These are phyloP conservation scores for Nomada flava DNA, from an alignment of 2,888 invertebrate genomes.

Conservation along the genomic window DNA sequence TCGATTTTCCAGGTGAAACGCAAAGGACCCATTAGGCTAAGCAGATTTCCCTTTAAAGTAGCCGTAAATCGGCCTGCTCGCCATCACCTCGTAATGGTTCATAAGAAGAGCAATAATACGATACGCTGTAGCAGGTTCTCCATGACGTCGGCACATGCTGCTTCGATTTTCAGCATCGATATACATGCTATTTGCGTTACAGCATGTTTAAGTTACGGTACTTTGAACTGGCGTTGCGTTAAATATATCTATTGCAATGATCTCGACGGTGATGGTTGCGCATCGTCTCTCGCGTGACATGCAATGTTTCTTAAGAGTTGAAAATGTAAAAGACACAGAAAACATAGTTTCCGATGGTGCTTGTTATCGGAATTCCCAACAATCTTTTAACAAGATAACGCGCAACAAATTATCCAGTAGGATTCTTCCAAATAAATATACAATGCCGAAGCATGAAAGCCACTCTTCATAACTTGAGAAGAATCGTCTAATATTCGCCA, in stretches of 20 bases:
- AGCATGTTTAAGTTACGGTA: neutral
- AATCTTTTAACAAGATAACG: constrained; percentile 57
- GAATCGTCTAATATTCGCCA: constrained; percentile 55
- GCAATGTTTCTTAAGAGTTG: neutral
- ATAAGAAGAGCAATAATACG: constrained; percentile 5
- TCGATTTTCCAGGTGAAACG: constrained; percentile 37
- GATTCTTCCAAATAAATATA: constrained; percentile 40
- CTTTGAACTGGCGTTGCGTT: neutral
- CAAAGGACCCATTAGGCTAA: constrained; percentile 45
- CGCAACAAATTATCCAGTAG: constrained; percentile 21
- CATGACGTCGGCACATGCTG: neutral
- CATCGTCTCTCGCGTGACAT: neutral
- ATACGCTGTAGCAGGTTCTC: neutral
- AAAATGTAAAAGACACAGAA: neutral
- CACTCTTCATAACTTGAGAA: constrained; percentile 45
- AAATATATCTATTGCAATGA: neutral
- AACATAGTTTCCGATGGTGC: constrained; percentile 5
- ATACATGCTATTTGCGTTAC: neutral
- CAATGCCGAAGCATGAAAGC: constrained; percentile 56
- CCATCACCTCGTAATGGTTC: constrained; percentile 15
- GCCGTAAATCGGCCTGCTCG: constrained; percentile 8
- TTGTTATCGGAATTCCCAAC: constrained; percentile 40
- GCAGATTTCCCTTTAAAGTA: constrained; percentile 43
- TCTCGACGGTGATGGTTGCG: neutral
- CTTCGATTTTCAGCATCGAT: neutral